phyloP scores from a whole-genome alignment of 2,888 invertebrate species.

The Microplitis manilae region DNA sequence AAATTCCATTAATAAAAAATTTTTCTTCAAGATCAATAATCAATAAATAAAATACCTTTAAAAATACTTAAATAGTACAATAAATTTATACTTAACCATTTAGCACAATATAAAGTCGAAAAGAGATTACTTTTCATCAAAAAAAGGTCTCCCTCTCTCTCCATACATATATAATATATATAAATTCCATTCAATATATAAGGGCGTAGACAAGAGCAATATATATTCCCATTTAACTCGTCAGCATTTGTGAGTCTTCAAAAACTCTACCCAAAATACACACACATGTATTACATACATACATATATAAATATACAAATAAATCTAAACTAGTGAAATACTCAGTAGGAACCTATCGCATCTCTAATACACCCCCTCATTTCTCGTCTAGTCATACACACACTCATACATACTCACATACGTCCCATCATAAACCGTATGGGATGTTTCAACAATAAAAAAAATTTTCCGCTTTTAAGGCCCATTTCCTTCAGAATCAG shows the following conservation, averaged over 20 bases:
- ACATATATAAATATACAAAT: not conserved
- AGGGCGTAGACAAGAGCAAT: conserved; percentile 12
- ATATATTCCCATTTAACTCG: conserved; percentile 8
- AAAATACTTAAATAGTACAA: not conserved
- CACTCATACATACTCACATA: no score
- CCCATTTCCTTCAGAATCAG: conserved; percentile 57
- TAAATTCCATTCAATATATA: conserved; percentile 6
- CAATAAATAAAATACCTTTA: not conserved
- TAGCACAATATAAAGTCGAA: conserved; percentile 17
- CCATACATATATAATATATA: not conserved
- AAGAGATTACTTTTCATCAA: conserved; percentile 31
- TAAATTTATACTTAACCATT: not conserved
- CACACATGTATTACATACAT: not conserved
- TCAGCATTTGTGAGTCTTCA: not conserved
- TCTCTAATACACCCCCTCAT: not conserved
- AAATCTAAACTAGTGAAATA: not conserved
- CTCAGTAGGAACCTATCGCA: not conserved
- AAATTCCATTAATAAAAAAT: not conserved
- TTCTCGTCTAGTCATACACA: not conserved
- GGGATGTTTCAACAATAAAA: conserved; percentile 53
- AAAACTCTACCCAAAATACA: not conserved
- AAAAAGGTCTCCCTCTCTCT: conserved; percentile 6
- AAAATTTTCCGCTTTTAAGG: conserved; percentile 63
- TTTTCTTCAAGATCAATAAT: not conserved
- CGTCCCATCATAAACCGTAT: conserved; percentile 26